Percentiles rank a stretch among this genome's conserved stretches.
Conservation (phyloP, 2,888 invertebrate species). For the Nemotelus nigrinus region DNA sequence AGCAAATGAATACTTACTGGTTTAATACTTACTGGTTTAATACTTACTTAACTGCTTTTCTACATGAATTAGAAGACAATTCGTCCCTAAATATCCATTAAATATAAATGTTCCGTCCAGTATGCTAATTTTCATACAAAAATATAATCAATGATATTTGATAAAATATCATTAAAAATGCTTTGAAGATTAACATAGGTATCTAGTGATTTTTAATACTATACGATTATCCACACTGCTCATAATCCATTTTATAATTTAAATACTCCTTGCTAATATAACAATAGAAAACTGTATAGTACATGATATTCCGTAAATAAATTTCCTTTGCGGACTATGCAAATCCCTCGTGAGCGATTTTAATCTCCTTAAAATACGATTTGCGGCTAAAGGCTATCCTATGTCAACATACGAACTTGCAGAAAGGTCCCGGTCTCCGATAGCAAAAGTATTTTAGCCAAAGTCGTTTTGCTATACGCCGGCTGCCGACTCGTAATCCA, state of each 20-base stretch:
- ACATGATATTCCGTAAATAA: conserved; percentile 34
- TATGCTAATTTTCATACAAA: no score
- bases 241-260: not conserved
- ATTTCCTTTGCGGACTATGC: conserved; percentile 26
- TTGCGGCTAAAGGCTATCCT: conserved; percentile 31
- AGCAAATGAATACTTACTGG: no score
- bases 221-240: not conserved
- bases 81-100: no score
- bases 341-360: conserved; percentile 44
- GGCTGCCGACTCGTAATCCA: conserved; percentile 23
- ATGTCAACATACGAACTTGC: conserved; percentile 38
- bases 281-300: conserved; percentile 30
- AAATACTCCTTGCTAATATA: not conserved
- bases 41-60: no score
- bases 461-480: not conserved
- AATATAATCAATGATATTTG: no score
- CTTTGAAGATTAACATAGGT: no score
- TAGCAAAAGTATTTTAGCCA: conserved; percentile 38
- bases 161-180: no score
- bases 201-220: no score
- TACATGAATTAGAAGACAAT: no score
- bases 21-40: no score
- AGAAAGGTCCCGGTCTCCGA: conserved; percentile 39
- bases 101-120: no score
- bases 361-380: conserved; percentile 44